These are phyloP conservation scores for Aleiodes testaceus DNA, from an alignment of 2,888 invertebrate species.

Conservation along the genomic window DNA sequence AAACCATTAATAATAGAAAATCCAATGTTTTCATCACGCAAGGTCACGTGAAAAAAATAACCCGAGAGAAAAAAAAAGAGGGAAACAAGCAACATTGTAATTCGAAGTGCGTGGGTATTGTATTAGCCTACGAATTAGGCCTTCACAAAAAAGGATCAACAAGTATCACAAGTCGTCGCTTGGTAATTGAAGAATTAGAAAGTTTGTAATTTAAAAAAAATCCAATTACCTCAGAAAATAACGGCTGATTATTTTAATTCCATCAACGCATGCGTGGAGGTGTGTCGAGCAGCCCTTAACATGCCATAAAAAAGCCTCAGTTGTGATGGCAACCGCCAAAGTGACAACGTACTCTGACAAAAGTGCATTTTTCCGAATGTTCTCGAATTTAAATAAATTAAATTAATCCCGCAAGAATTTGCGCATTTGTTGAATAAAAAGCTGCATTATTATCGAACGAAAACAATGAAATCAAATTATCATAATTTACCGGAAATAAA, in stretches of 20 bases:
- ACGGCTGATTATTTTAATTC: conserved; percentile 27
- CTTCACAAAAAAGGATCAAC: not conserved
- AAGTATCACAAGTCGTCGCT: no score
- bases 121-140: not conserved
- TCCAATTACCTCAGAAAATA: not conserved
- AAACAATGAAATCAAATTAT: no score
- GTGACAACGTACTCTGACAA: conserved; percentile 43
- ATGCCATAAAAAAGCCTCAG: conserved; percentile 47
- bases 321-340: conserved; percentile 61
- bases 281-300: conserved; percentile 28
- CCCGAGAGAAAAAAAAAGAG: not conserved
- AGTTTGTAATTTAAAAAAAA: not conserved
- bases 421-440: no score
- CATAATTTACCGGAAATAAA: not conserved
- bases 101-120: not conserved
- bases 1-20: no score
- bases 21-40: conserved; percentile 18
- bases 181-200: not conserved
- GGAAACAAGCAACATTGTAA: not conserved
- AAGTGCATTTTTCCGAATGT: conserved; percentile 35
- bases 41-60: conserved; percentile 1
- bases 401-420: not conserved
- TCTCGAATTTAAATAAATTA: conserved; percentile 17
- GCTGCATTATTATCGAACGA: no score
- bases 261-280: conserved; percentile 25